These are phyloP conservation scores for Rhinoraja longicauda DNA, from an alignment of 2,797 vertebrate genomes.

Conservation along the genomic window DNA sequence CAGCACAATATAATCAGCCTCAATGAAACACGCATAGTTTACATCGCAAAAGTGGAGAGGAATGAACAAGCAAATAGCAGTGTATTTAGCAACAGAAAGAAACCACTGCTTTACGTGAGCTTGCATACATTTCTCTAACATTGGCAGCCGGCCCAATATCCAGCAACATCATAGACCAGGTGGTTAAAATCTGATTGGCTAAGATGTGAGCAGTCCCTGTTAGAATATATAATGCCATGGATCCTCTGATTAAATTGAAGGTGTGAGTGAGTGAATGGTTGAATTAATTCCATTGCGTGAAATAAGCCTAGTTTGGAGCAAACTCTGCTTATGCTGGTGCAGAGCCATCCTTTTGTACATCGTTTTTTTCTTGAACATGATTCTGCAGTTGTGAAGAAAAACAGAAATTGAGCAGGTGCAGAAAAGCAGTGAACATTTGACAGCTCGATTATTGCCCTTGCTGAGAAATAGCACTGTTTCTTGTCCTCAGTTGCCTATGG, in stretches of 20 bases:
- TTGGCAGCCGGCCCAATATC: constrained; percentile 32
- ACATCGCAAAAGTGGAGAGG: constrained; percentile 43
- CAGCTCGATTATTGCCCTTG: neutral
- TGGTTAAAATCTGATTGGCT: constrained; percentile 36
- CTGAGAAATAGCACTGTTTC: neutral
- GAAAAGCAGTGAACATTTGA: neutral
- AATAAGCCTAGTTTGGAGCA: neutral
- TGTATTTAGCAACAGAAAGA: constrained; percentile 56
- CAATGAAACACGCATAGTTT: constrained; percentile 47
- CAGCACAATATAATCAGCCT: constrained; percentile 53
- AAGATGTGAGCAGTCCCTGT: constrained; percentile 26
- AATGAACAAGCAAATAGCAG: constrained; percentile 48
- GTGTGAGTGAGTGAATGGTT: neutral
- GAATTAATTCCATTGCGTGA: neutral
- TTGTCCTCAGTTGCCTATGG: neutral
- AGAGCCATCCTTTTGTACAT: neutral
- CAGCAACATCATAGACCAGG: neutral
- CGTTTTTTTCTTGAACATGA: neutral
- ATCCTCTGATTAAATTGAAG: constrained; percentile 21
- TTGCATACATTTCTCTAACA: constrained; percentile 4
- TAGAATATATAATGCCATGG: constrained; percentile 32
- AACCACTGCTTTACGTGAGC: constrained; percentile 28
- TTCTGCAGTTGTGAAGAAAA: neutral
- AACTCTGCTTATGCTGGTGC: neutral
- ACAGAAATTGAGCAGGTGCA: neutral